These are phyloP conservation scores for Macquaria ambigua DNA, from an alignment of 2,113 vertebrate species.

Conservation along the genomic window DNA sequence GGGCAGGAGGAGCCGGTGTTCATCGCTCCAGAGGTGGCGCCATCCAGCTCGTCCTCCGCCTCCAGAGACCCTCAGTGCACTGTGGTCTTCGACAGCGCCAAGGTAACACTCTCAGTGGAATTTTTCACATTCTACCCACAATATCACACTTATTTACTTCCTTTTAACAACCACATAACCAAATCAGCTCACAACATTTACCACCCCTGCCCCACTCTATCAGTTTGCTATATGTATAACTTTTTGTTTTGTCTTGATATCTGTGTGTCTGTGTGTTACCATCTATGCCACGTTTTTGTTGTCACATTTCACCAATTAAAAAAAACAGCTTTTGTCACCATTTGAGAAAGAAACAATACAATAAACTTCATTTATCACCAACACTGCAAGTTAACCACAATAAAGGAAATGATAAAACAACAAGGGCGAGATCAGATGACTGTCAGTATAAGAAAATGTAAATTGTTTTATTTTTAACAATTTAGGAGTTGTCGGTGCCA, in stretches of 20 bases:
- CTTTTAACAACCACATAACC: neutral
- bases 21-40: constrained; percentile 90
- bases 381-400: neutral
- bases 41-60: constrained; percentile 82
- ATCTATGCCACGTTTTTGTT: no score
- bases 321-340: neutral
- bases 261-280: no score
- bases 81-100: constrained; percentile 94
- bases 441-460: neutral
- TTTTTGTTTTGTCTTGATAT: no score
- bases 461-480: neutral
- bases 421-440: neutral
- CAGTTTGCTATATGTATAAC: no score
- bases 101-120: constrained; percentile 72
- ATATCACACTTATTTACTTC: neutral
- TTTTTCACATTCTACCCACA: no score
- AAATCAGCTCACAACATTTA: neutral
- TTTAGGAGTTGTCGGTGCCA: constrained; percentile 89
- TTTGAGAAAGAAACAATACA: neutral
- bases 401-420: no score
- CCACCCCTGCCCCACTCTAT: no score
- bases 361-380: neutral
- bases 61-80: constrained; percentile 92
- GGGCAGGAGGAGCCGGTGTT: constrained; percentile 88
- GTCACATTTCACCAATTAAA: no score